Conservation (phyloP, 2,113 vertebrate genomes). For the Prietella phreatophila region DNA sequence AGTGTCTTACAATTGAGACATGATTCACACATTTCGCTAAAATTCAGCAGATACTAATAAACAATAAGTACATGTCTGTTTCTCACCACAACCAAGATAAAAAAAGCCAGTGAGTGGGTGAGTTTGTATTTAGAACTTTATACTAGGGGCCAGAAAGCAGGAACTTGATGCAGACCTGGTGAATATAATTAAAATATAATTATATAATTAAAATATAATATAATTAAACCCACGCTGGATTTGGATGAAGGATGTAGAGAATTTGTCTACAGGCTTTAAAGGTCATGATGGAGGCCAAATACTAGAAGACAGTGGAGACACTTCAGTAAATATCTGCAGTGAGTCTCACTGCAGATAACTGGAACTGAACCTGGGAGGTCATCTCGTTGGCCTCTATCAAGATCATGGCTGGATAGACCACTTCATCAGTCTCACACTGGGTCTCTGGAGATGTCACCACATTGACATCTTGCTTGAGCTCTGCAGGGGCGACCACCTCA, state of each 20-base stretch:
- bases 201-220: too few relatives aligned
- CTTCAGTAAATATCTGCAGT: background rate
- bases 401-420: too few relatives aligned
- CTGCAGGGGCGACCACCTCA: too few relatives aligned
- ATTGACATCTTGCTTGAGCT: too few relatives aligned
- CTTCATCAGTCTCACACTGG: too few relatives aligned
- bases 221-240: too few relatives aligned
- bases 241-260: background rate
- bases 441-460: too few relatives aligned
- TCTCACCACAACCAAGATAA: background rate
- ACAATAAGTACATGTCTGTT: background rate
- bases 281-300: slow-evolving; percentile 1
- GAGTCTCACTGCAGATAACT: background rate
- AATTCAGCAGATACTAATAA: background rate
- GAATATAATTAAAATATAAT: background rate
- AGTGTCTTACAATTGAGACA: background rate
- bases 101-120: too few relatives aligned
- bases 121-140: background rate
- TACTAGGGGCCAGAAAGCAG: background rate
- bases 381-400: too few relatives aligned
- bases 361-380: too few relatives aligned
- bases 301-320: background rate
- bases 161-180: background rate
- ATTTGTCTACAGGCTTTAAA: slow-evolving; percentile 1
- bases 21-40: background rate